Percentiles rank a stretch among this genome's conserved stretches.
phyloP scores from a whole-genome alignment of 2,113 vertebrate genomes.

The Reinhardtius hippoglossoides region DNA sequence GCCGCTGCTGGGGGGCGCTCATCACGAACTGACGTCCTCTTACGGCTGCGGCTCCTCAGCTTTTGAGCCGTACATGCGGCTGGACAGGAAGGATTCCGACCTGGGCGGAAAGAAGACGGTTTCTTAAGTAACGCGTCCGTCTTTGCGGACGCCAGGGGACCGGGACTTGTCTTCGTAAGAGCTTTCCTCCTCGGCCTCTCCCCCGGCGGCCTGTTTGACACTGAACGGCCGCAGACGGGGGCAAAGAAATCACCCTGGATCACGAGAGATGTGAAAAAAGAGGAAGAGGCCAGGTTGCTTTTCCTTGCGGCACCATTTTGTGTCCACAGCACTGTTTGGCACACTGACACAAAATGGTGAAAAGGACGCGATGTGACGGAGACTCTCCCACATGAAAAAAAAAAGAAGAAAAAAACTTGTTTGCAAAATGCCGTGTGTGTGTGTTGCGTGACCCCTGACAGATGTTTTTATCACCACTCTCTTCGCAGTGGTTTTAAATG shows the following conservation, averaged over 20 bases:
- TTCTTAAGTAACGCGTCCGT: constrained; percentile 74
- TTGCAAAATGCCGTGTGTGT: constrained; percentile 47
- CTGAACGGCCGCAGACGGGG: constrained; percentile 4
- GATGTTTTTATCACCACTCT: constrained; percentile 64
- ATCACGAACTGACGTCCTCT: constrained; percentile 83
- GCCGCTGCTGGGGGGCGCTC: constrained; percentile 83
- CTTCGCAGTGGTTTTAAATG: constrained; percentile 71
- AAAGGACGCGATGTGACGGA: constrained; percentile 50
- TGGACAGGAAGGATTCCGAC: constrained; percentile 85
- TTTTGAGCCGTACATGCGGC: constrained; percentile 91
- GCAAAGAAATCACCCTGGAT: constrained; percentile 8
- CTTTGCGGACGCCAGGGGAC: constrained; percentile 9
- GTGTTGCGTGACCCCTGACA: constrained; percentile 51
- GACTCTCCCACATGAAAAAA: constrained; percentile 32
- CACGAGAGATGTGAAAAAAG: not conserved
- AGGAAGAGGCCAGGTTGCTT: constrained; percentile 14
- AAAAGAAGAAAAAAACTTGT: constrained; percentile 41
- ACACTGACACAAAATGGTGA: constrained; percentile 53
- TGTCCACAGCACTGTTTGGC: constrained; percentile 42
- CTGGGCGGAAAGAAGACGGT: constrained; percentile 84
- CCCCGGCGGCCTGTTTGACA: constrained; percentile 21
- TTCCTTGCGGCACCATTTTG: constrained; percentile 49
- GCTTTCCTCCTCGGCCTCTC: constrained; percentile 22
- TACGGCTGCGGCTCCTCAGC: constrained; percentile 89
- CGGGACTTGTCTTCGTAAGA: not conserved